These are phyloP conservation scores for Romanogobio albipinnatus DNA, from an alignment of 2,113 vertebrate genomes.

Conservation along the genomic window DNA sequence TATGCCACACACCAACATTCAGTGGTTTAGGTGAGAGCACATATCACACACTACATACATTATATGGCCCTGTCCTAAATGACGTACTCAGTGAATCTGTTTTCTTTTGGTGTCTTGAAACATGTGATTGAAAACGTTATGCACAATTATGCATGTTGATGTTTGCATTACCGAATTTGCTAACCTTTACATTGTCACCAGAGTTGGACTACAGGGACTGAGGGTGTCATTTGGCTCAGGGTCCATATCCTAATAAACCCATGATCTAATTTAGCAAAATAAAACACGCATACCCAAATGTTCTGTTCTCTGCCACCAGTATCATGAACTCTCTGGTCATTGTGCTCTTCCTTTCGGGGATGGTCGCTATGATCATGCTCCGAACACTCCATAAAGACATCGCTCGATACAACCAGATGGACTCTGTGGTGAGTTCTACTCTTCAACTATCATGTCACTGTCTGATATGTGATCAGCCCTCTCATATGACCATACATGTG, in stretches of 20 bases:
- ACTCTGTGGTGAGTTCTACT: conserved; percentile 77
- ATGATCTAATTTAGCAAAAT: background rate
- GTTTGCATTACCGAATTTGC: too few relatives aligned
- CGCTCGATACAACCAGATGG: conserved; percentile 94
- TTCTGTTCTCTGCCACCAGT: conserved; percentile 64
- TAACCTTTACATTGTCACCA: background rate
- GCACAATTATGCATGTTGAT: too few relatives aligned
- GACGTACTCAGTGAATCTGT: background rate
- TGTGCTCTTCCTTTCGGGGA: conserved; percentile 93
- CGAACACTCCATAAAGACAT: conserved; percentile 95
- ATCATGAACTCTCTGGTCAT: conserved; percentile 98
- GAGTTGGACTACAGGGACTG: background rate
- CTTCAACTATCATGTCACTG: background rate
- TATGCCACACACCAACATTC: conserved; percentile 95
- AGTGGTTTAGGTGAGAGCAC: conserved; percentile 89
- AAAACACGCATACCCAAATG: background rate
- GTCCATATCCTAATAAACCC: background rate
- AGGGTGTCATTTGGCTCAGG: background rate
- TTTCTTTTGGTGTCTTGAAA: background rate
- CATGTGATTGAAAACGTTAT: background rate
- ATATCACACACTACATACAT: background rate
- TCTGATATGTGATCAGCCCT: background rate
- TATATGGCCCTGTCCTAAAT: background rate
- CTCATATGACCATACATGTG: background rate
- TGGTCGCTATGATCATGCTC: conserved; percentile 96